Evolutionary conservation across 2,888 invertebrate genomes (phyloP).

Genomic region (Apamea crenata): DNA sequence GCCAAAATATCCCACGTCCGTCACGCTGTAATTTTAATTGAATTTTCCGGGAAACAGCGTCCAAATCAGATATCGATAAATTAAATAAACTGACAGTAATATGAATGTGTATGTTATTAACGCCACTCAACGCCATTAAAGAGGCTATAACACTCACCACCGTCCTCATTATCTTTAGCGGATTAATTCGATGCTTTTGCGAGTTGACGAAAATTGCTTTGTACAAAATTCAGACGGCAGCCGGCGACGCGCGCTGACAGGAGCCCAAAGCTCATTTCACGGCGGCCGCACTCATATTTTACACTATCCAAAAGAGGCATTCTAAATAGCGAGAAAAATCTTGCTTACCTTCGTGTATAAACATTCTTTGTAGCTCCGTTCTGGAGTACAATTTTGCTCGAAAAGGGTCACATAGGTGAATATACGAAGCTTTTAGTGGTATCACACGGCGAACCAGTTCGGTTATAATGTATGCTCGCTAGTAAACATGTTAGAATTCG

Average conservation of each 20-base stretch:
- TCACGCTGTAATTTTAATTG: slow-evolving; percentile 24
- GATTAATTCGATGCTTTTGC: slow-evolving; percentile 57
- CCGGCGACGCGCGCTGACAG: slow-evolving; percentile 75
- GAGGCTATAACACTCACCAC: slow-evolving; percentile 50
- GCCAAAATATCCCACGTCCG: slow-evolving; percentile 12
- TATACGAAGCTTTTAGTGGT: slow-evolving; percentile 68
- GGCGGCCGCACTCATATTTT: slow-evolving; percentile 85
- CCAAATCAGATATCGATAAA: slow-evolving; percentile 20
- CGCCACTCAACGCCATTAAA: slow-evolving; percentile 51
- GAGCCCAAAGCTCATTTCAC: slow-evolving; percentile 86
- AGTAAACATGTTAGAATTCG: slow-evolving; percentile 43
- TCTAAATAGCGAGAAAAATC: slow-evolving; percentile 68
- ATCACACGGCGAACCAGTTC: slow-evolving; percentile 74
- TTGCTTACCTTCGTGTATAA: slow-evolving; percentile 68
- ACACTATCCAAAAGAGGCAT: slow-evolving; percentile 83
- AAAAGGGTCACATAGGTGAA: slow-evolving; percentile 52
- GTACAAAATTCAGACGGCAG: slow-evolving; percentile 75
- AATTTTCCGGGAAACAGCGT: not conserved
- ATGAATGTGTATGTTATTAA: slow-evolving; percentile 43
- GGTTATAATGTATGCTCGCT: slow-evolving; percentile 72
- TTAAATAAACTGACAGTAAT: slow-evolving; percentile 42
- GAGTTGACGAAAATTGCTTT: slow-evolving; percentile 65
- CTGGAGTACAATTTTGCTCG: slow-evolving; percentile 73
- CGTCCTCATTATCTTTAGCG: slow-evolving; percentile 58
- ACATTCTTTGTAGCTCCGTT: slow-evolving; percentile 73